phyloP scores from a whole-genome alignment of 2,113 vertebrate species.

The Leptobrachium ailaonicum region DNA sequence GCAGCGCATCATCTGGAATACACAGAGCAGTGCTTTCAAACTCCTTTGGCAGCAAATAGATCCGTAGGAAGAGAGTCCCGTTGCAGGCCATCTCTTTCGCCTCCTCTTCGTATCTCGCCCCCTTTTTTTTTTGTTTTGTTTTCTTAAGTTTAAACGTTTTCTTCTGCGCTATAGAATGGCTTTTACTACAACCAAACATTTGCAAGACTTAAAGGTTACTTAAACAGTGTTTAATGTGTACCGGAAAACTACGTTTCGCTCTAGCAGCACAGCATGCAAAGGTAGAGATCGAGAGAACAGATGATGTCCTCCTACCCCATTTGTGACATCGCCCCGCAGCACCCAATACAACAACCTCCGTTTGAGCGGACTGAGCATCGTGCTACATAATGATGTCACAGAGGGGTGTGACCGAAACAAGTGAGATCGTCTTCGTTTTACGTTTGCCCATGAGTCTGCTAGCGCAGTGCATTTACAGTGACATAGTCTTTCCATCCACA shows the following conservation, averaged over 20 bases:
- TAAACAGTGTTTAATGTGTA: no score
- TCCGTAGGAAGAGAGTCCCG: constrained; percentile 21
- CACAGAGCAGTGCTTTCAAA: constrained; percentile 13
- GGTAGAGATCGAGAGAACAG: no score
- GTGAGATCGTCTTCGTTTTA: not conserved
- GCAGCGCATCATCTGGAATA: constrained; percentile 4
- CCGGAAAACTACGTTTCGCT: no score
- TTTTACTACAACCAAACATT: no score
- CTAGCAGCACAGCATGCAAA: no score
- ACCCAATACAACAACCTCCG: no score
- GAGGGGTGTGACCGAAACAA: not conserved
- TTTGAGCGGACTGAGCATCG: no score
- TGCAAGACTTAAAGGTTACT: not conserved
- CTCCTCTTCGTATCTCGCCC: not conserved
- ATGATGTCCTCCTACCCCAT: not conserved
- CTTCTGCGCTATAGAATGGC: no score
- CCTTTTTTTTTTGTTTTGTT: not conserved
- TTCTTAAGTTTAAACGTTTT: no score
- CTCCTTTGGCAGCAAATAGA: constrained; percentile 38
- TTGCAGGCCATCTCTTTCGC: not conserved
- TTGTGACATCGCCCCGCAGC: not conserved
- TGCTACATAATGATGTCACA: no score
- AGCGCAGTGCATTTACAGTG: no score
- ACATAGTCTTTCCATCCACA: no score
- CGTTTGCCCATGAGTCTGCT: not conserved